Evolutionary conservation across 92 coral and sea anemone genomes (phyloP), one percentile per base, ranked within the genome.

Genomic region (Bergia sp.): DNA sequence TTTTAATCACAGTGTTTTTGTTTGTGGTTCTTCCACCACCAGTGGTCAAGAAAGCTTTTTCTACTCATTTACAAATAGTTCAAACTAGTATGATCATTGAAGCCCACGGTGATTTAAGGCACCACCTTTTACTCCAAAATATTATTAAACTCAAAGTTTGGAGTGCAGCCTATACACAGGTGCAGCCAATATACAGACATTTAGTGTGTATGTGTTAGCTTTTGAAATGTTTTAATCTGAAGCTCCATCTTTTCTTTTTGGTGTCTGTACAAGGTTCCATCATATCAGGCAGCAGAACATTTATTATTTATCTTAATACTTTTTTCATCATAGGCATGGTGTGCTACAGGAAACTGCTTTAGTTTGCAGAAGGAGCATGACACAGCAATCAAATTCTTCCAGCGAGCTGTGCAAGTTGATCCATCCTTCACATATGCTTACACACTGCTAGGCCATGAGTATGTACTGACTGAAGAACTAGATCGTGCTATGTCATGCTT

Each of bases 401-500:
- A 97, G 89, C 95, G 99, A 37, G 99, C 99, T 1, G 99, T 97
- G n/a, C 99, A 97, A 77, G 99, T 97, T 2, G 93, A 96, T 53
- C 94, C 94, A 16, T 87, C 91, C 69, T 97, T 95, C 87, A 97
- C 98, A 16, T 97, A 97, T 86, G 98, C 98, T 13, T 97, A 97
- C 87, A 97, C 99, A 4, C 82, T 97, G 49, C 96, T 95, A 40
- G 99, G 99, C 3, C 99, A 97, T 61, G 99, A 97, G 79, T 97
- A 97, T 76, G 99, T 97, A 5, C 89, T 96, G 39, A 97, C 97
- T 0, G 99, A 97, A 80, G 99, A 97, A 83, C 91, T 97, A 12
- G 99, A 96, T 73, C 94, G 99, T 12, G 99, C 99, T 37, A 95
- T 97, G 99, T 97, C 99, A 18, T 97, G 99, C 74, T 97, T 94